Conservation (phyloP, 2,113 vertebrate species). For the Macroglossus sobrinus region DNA sequence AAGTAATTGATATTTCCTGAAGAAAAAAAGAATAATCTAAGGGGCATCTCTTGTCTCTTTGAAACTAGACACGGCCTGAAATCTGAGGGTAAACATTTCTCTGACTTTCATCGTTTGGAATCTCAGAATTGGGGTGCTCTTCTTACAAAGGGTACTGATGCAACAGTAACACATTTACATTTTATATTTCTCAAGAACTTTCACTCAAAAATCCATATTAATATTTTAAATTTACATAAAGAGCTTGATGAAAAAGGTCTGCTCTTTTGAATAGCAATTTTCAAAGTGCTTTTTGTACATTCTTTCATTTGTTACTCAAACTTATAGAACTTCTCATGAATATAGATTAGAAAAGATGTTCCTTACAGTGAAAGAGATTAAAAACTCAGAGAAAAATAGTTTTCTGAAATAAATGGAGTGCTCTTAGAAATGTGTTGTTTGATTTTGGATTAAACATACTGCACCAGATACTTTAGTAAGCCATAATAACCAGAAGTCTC, state of each 20-base stretch:
- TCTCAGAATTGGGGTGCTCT: not conserved
- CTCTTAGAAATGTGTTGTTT: slow-evolving; percentile 5
- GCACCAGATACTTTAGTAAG: not conserved
- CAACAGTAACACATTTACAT: not conserved
- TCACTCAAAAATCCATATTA: not conserved
- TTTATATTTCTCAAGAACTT: slow-evolving; percentile 24
- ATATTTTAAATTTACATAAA: slow-evolving; percentile 2
- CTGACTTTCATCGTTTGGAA: not conserved
- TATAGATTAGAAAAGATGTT: slow-evolving; percentile 31
- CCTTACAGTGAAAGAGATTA: not conserved
- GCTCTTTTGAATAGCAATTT: slow-evolving; percentile 40
- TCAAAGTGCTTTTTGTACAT: not conserved
- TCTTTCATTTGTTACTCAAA: slow-evolving; percentile 45
- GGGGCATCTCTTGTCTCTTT: not conserved
- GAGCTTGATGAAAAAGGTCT: not conserved
- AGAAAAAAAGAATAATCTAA: not conserved
- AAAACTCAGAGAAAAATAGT: slow-evolving; percentile 13
- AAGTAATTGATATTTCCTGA: not conserved
- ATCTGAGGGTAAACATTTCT: not conserved
- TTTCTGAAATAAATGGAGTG: not conserved
- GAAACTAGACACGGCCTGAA: not conserved
- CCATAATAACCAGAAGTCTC: not conserved
- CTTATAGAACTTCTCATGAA: slow-evolving; percentile 4
- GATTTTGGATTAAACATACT: not conserved
- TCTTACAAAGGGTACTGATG: not conserved